A percentile compares a stretch with the other conserved stretches of the same genome.
Conservation (phyloP, 2,888 invertebrate species). For the Platycheirus rosarum region DNA sequence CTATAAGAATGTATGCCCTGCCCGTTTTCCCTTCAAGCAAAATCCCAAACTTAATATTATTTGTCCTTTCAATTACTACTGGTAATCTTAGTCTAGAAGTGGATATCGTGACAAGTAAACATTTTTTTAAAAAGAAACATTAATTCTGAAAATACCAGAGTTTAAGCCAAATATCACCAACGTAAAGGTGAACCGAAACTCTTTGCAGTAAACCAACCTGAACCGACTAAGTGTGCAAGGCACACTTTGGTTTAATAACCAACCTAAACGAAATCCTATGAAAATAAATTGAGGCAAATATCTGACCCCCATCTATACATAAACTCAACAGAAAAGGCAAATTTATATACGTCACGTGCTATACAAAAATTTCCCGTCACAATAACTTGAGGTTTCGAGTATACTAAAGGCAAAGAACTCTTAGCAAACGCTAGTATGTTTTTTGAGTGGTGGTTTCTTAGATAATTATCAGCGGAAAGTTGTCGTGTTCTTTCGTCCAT, state of each 20-base stretch:
- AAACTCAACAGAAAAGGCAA: not conserved
- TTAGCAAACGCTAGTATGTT: not conserved
- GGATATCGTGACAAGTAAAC: too few species aligned
- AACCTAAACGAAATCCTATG: not conserved
- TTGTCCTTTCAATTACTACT: too few species aligned
- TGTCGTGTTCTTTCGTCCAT: constrained; percentile 4
- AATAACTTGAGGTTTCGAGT: constrained; percentile 33
- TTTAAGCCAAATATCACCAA: too few species aligned
- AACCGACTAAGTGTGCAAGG: too few species aligned
- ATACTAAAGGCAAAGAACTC: not conserved
- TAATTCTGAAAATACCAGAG: too few species aligned
- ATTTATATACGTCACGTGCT: constrained; percentile 39
- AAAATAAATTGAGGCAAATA: not conserved
- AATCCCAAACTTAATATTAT: too few species aligned
- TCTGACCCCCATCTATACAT: not conserved
- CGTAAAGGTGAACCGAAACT: too few species aligned
- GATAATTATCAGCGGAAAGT: constrained; percentile 23
- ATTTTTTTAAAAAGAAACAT: too few species aligned
- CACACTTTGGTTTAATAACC: not conserved
- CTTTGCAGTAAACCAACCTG: too few species aligned
- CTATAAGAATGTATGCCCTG: too few species aligned
- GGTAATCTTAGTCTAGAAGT: too few species aligned
- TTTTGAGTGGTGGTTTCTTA: constrained; percentile 21
- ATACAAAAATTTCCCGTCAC: constrained; percentile 32
- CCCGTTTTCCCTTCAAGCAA: too few species aligned